Conservation (phyloP, 2,797 vertebrate species). For the Lophura swinhoii region DNA sequence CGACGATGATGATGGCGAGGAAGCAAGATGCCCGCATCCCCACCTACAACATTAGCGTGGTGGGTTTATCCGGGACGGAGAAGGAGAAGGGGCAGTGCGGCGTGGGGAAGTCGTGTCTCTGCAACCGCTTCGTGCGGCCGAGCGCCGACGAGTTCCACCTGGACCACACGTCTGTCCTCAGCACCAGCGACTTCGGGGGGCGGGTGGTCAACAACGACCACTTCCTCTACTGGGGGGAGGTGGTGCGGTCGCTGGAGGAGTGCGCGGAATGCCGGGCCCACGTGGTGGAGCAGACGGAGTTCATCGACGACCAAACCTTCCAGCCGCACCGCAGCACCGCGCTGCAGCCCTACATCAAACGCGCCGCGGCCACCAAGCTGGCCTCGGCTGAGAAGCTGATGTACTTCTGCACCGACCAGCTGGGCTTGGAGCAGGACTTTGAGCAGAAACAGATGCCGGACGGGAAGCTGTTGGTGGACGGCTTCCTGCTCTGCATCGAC, state of each 20-base stretch:
- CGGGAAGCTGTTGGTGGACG: conserved; percentile 93
- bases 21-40: conserved; percentile 96
- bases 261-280: conserved; percentile 90
- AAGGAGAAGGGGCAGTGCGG: conserved; percentile 99
- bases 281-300: conserved; percentile 98
- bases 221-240: conserved; percentile 98
- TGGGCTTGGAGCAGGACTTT: conserved; percentile 98
- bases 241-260: conserved; percentile 88
- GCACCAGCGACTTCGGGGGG: conserved; percentile 98
- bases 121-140: conserved; percentile 95
- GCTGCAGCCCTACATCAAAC: conserved; percentile 95
- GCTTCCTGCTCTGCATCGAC: conserved; percentile 93
- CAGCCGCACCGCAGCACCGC: conserved; percentile 98
- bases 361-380: conserved; percentile 93
- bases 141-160: conserved; percentile 95
- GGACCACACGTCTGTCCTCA: conserved; percentile 98
- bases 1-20: conserved; percentile 95
- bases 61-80: conserved; percentile 97
- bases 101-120: conserved; percentile 97
- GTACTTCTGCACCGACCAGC: conserved; percentile 99
- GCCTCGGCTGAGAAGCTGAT: conserved; percentile 98
- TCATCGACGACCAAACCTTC: conserved; percentile 98
- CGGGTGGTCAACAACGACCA: conserved; percentile 98
- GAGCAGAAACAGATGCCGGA: conserved; percentile 99
- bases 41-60: conserved; percentile 95